Evolutionary conservation across 2,113 vertebrate genomes (phyloP).

Genomic region (Seriola dumerili): DNA sequence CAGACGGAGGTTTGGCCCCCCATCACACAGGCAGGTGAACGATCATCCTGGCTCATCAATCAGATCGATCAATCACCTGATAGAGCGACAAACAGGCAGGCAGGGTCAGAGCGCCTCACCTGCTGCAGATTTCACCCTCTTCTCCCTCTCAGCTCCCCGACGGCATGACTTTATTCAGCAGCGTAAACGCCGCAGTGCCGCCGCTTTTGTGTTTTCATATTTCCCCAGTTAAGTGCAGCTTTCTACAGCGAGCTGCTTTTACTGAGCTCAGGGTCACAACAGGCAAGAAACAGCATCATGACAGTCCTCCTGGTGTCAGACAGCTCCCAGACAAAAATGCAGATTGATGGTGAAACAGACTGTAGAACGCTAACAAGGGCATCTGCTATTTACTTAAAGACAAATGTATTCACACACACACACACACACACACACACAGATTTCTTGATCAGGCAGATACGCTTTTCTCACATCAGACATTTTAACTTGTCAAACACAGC

Average conservation of each 20-base stretch:
- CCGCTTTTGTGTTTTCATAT: not conserved
- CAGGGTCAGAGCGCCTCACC: conserved; percentile 4
- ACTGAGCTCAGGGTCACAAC: conserved; percentile 28
- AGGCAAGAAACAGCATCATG: not conserved
- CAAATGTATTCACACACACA: not conserved
- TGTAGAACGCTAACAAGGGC: not conserved
- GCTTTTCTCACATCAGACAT: not conserved
- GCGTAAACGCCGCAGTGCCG: not conserved
- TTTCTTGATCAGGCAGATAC: no score
- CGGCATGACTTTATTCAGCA: conserved; percentile 9
- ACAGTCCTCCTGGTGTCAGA: not conserved
- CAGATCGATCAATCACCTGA: conserved; percentile 59
- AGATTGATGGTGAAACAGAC: not conserved
- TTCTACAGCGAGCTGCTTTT: not conserved
- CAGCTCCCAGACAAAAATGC: not conserved
- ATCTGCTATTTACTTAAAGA: conserved; percentile 10
- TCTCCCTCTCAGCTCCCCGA: conserved; percentile 13
- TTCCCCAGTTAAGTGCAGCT: not conserved
- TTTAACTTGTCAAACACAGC: not conserved
- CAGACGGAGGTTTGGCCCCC: conserved; percentile 50
- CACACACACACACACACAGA: not conserved
- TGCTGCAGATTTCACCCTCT: conserved; percentile 31
- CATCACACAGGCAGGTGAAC: conserved; percentile 35
- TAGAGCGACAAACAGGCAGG: conserved; percentile 8
- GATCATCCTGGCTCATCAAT: conserved; percentile 62